Evolutionary conservation across 2,888 invertebrate genomes (phyloP), one percentile per base, ranked within the genome.

Genomic region (Monoplex corrugatus): DNA sequence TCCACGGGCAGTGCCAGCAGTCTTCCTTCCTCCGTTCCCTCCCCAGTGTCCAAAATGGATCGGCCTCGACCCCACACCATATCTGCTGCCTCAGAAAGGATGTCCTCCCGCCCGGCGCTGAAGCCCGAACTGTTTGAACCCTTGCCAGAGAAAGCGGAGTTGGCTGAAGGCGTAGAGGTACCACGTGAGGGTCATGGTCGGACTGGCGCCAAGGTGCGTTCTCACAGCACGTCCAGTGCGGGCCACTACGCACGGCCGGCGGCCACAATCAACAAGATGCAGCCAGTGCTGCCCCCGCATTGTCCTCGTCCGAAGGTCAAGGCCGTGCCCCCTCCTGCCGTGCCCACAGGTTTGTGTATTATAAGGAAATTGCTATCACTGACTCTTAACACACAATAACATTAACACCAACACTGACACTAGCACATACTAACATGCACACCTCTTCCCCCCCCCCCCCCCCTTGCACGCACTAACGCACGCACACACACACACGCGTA

Each of bases 101-200:
- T 93, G 45, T 97, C 97, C 91, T 97, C 97, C 91, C 97, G 99
- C 90, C 97, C 82, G 32, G 98, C 98, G 0, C 97, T 99, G 57
- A 98, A 98, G 91, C 98, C 98, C 57, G 98, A 98, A 96, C 98
- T 98, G 94, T 98, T 98, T 97, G 97, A 98, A 96, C 98, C 98
- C 92, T 98, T 98, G 32, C 92, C 92, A 16, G 92, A 91, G 38
- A 86, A 89, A 68, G 90, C 91, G 43, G 93, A 93, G 86, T 83
- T 90, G 68, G 87, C 87, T 68, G 87, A 91, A 45, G 89, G 88
- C 57, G 57, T 88, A 89, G 86, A 89, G 80, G 90, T 86, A 91
- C n/a, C n/a, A n/a, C 91, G 87, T 38, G 91, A 88, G 50, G 87
- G 89, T 38, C 89, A 91, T 2, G 90, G 90, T 40, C 89, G 91